These are phyloP conservation scores for Syrrhaptes paradoxus DNA, from an alignment of 2,113 vertebrate genomes.

Conservation along the genomic window DNA sequence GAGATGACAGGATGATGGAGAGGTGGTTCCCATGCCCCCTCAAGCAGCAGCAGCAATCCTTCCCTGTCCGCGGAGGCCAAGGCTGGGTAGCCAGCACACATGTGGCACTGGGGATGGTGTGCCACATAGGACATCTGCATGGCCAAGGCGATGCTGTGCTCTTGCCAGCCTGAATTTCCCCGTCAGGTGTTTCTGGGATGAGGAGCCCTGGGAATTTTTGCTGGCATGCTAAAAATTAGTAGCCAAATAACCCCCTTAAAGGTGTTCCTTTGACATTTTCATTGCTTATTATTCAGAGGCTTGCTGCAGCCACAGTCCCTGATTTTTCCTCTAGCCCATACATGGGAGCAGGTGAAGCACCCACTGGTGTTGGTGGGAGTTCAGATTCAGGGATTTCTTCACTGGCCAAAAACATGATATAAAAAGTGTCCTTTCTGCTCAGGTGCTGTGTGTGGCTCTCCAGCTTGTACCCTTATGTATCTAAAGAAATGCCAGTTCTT, in stretches of 20 bases:
- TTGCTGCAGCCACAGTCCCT: not conserved
- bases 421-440: not conserved
- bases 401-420: not conserved
- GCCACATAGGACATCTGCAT: accelerated
- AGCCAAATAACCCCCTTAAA: not conserved
- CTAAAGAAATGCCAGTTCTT: not conserved
- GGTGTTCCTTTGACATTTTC: not conserved
- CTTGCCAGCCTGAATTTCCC: not conserved
- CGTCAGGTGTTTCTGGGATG: not conserved
- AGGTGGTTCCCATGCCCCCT: not conserved
- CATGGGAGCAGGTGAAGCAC: accelerated
- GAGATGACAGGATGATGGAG: not conserved
- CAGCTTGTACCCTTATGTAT: not conserved
- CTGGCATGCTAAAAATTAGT: not conserved
- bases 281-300: not conserved
- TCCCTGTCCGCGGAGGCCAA: accelerated
- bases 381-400: not conserved
- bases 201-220: not conserved
- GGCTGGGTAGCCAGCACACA: not conserved
- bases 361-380: not conserved
- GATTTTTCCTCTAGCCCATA: not conserved
- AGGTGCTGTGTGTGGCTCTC: not conserved
- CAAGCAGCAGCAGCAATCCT: not conserved
- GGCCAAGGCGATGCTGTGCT: not conserved
- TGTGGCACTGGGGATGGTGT: accelerated